These are phyloP conservation scores for Drosophila seguyi DNA, from an alignment of 1,140 invertebrate species.

Conservation along the genomic window DNA sequence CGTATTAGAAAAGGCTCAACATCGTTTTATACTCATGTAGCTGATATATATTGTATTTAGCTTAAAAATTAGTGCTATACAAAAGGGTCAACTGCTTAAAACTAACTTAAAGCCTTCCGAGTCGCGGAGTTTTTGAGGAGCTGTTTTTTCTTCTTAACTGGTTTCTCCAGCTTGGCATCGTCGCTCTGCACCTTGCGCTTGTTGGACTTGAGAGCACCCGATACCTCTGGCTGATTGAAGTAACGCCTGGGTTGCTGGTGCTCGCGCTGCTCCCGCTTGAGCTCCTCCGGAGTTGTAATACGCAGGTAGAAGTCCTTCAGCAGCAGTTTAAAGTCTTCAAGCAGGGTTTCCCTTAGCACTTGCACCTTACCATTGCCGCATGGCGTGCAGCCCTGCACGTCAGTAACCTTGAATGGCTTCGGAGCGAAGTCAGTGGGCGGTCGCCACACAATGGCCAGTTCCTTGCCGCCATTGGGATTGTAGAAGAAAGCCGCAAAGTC, in stretches of 20 bases:
- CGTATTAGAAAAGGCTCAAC: background rate
- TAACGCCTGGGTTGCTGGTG: slow-evolving; percentile 54
- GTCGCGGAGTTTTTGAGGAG: slow-evolving; percentile 33
- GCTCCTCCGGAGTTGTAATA: slow-evolving; percentile 51
- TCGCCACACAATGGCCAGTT: slow-evolving; percentile 93
- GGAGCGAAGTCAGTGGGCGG: slow-evolving; percentile 87
- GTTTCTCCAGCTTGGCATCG: background rate
- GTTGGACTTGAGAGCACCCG: slow-evolving; percentile 2
- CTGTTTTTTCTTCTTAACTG: slow-evolving; percentile 16
- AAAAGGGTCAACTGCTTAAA: background rate
- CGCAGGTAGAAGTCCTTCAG: slow-evolving; percentile 76
- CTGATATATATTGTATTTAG: background rate
- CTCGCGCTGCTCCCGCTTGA: slow-evolving; percentile 48
- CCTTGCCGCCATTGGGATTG: slow-evolving; percentile 92
- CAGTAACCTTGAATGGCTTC: slow-evolving; percentile 90
- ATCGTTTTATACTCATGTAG: background rate
- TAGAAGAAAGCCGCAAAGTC: slow-evolving; percentile 95
- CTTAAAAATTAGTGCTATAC: slow-evolving; percentile 10
- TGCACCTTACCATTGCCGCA: slow-evolving; percentile 50
- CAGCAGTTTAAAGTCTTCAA: slow-evolving; percentile 91
- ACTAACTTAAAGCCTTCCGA: slow-evolving; percentile 34
- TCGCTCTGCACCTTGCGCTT: slow-evolving; percentile 19
- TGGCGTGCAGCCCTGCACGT: slow-evolving; percentile 84
- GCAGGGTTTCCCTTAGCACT: slow-evolving; percentile 86
- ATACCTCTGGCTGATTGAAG: slow-evolving; percentile 23